Base-by-base conservation (phyloP, 1,140 invertebrate species). In the Dicyema japonicum region DNA sequence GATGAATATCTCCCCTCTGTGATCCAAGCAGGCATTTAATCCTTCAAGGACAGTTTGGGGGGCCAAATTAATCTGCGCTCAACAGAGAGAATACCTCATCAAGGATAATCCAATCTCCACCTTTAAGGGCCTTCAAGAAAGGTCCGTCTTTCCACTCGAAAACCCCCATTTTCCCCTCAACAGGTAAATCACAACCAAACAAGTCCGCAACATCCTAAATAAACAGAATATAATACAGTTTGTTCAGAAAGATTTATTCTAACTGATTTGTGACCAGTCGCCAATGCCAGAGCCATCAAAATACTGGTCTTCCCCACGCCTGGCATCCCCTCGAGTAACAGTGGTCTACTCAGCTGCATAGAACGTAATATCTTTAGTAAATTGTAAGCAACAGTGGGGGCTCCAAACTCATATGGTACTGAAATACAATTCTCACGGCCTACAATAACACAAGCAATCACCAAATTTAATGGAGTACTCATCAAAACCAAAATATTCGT, bases 191-290 rank as follows among this genome's bases (percentile, higher is more conserved):
- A 21, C 76, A 70, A 23, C 88, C 88, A 57, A 99, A 99, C 9
- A 97, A 55, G 58, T 97, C 88, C 12, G 69, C 72, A 24, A 92
- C 63, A 56, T 94, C 85, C 68, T 70, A 40, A 22, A 39, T 38
- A 34, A 29, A 16, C 36, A 29, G 7, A 29, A 4, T 19, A 9
- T 4, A 4, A 24, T 54, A 71, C 69, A 1, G 85, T 97, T 57
- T 97, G 85, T 43, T 97, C 85, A 22, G 80, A 92, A 8, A 97
- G 58, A 60, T 97, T 97, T 23, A 97, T 78, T 19, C 88, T 54
- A 9, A 80, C 64, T 5, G 92, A 58, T 9, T 50, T 34, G 45
- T 78, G 60, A 1, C 72, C 69, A 15, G 72, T 64, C 3, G 63
- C 61, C 45, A 65, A 67, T 0, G 78, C 80, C 11, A 97, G 54